Evolutionary conservation across 64 coral and sea anemone species (phyloP).

Genomic region (Catalaphyllia jardinei): DNA sequence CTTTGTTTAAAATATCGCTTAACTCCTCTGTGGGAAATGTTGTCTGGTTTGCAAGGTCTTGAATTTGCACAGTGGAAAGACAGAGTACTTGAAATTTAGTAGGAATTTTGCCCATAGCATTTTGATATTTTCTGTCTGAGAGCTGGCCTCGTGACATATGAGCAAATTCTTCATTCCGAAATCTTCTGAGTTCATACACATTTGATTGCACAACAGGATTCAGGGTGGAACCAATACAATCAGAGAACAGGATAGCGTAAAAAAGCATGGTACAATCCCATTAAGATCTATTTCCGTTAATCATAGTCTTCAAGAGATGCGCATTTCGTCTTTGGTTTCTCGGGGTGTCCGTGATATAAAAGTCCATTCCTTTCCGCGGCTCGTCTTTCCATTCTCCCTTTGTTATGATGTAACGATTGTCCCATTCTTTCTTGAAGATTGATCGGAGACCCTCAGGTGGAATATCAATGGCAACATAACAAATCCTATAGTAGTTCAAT

Average conservation of each 20-base stretch:
- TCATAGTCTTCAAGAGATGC: conserved; percentile 1
- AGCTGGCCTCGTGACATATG: conserved; percentile 33
- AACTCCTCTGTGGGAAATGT: conserved; percentile 58
- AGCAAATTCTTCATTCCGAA: conserved; percentile 52
- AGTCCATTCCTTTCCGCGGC: conserved; percentile 24
- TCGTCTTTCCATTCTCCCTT: conserved; percentile 26
- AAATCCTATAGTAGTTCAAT: conserved; percentile 3
- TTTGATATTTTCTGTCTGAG: conserved; percentile 19
- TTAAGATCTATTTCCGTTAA: conserved; percentile 19
- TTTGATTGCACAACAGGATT: conserved; percentile 1
- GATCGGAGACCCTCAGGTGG: neutral
- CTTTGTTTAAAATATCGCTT: conserved; percentile 22
- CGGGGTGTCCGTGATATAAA: neutral
- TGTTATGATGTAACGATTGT: neutral
- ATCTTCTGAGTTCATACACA: conserved; percentile 39
- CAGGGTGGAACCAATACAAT: conserved; percentile 14
- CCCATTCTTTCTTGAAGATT: conserved; percentile 29
- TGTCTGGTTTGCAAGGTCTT: conserved; percentile 46
- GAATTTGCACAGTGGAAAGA: conserved; percentile 21
- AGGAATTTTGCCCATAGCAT: conserved; percentile 1
- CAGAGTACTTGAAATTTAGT: conserved; percentile 21
- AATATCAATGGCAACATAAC: neutral
- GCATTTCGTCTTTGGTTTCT: conserved; percentile 18
- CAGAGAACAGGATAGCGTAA: conserved; percentile 34
- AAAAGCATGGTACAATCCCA: conserved; percentile 47